Evolutionary conservation across 2,113 vertebrate genomes (phyloP).

Genomic region (Pelecanoides urinatrix): DNA sequence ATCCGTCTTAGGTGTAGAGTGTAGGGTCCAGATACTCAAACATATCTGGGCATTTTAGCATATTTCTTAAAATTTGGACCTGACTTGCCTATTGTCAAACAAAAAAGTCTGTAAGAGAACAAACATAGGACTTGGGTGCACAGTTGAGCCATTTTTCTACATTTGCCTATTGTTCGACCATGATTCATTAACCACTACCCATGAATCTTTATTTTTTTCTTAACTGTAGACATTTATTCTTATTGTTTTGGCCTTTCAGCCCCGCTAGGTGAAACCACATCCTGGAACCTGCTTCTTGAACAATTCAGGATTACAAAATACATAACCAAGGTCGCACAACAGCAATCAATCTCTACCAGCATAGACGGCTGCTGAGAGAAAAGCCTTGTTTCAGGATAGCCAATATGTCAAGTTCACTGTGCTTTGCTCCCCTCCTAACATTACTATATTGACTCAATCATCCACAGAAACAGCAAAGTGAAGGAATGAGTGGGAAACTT

Average conservation of each 20-base stretch:
- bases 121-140: background rate
- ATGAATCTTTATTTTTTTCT: background rate
- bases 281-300: background rate
- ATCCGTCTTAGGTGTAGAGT: background rate
- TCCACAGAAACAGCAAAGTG: background rate
- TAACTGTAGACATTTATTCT: background rate
- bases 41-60: background rate
- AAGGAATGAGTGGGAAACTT: background rate
- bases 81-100: background rate
- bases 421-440: background rate
- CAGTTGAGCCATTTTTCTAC: background rate
- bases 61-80: background rate
- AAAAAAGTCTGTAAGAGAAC: background rate
- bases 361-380: background rate
- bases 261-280: background rate
- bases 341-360: slow-evolving; percentile 10
- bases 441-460: background rate
- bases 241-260: background rate
- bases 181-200: background rate
- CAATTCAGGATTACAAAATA: background rate
- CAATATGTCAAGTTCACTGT: background rate
- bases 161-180: background rate
- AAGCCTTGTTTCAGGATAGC: background rate
- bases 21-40: background rate
- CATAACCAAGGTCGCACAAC: background rate